phyloP scores from a whole-genome alignment of 2,888 invertebrate genomes.

The Orchestes rusci region DNA sequence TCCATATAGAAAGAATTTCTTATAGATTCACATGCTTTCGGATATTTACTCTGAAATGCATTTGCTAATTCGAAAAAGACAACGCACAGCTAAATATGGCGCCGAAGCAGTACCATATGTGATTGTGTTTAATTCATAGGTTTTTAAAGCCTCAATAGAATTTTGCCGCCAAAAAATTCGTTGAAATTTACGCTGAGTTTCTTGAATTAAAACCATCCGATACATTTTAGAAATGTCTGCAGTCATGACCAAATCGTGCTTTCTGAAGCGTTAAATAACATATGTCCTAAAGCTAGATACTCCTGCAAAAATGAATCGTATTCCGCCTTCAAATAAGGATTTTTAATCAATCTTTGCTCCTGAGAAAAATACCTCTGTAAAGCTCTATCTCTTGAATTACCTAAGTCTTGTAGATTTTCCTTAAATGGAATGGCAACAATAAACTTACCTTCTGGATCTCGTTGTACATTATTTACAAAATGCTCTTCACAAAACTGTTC shows the following conservation, averaged over 20 bases:
- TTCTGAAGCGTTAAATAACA: conserved; percentile 8
- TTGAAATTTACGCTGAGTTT: conserved; percentile 8
- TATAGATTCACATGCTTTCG: conserved; percentile 16
- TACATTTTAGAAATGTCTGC: conserved; percentile 17
- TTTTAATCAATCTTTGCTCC: not conserved
- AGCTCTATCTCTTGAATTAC: not conserved
- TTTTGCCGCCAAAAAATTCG: conserved; percentile 8
- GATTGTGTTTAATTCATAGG: no score
- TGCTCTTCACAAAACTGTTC: not conserved
- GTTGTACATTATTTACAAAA: not conserved
- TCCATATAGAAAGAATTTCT: conserved; percentile 21
- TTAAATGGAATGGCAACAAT: not conserved
- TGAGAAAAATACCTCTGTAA: conserved; percentile 3
- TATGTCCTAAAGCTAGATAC: not conserved
- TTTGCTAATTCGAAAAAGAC: no score
- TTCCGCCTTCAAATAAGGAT: not conserved
- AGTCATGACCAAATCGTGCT: conserved; percentile 6
- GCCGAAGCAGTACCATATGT: no score
- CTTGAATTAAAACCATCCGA: conserved; percentile 1
- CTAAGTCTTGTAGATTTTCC: not conserved
- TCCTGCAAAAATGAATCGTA: not conserved
- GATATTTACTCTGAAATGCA: conserved; percentile 8
- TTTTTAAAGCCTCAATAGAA: conserved; percentile 1
- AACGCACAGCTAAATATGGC: conserved; percentile 22
- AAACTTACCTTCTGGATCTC: not conserved